These are phyloP conservation scores for Rhabdornis inornatus DNA, from an alignment of 2,113 vertebrate species.

Conservation along the genomic window DNA sequence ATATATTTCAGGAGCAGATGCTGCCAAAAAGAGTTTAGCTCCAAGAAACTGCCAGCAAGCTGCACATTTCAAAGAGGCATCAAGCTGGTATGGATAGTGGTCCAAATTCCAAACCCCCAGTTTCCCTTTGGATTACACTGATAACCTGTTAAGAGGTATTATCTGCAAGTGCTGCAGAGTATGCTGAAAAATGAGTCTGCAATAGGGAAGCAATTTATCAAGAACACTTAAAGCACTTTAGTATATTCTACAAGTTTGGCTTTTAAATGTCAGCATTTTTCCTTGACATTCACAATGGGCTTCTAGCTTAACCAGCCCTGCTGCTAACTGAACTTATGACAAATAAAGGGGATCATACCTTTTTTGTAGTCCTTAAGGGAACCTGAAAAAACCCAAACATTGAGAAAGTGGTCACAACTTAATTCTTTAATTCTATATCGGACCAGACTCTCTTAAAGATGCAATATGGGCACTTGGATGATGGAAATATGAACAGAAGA, in stretches of 20 bases:
- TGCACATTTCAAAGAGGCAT: not conserved
- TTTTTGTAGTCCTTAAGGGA: not conserved
- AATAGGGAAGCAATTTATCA: not conserved
- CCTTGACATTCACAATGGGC: not conserved
- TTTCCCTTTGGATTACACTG: not conserved
- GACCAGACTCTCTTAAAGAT: not conserved
- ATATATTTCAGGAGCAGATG: not conserved
- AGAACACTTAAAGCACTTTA: not conserved
- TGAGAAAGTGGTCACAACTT: not conserved
- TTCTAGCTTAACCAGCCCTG: not conserved
- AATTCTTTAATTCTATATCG: not conserved
- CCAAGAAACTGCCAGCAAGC: not conserved
- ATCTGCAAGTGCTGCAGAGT: not conserved
- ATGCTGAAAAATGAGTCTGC: not conserved
- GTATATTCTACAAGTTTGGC: not conserved
- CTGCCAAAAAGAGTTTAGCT: constrained; percentile 17
- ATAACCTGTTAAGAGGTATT: not conserved
- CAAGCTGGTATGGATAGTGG: not conserved
- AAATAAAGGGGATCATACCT: not conserved
- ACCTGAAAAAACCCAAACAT: not conserved
- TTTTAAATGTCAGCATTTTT: constrained; percentile 1
- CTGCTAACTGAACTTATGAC: not conserved
- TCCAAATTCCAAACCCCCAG: not conserved
- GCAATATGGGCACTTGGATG: not conserved
- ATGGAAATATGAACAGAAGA: not conserved